A percentile compares a stretch with the other conserved stretches of the same genome.
These are phyloP conservation scores for human DNA, from an alignment of 2,113 vertebrate species.

Conservation along the genomic window DNA sequence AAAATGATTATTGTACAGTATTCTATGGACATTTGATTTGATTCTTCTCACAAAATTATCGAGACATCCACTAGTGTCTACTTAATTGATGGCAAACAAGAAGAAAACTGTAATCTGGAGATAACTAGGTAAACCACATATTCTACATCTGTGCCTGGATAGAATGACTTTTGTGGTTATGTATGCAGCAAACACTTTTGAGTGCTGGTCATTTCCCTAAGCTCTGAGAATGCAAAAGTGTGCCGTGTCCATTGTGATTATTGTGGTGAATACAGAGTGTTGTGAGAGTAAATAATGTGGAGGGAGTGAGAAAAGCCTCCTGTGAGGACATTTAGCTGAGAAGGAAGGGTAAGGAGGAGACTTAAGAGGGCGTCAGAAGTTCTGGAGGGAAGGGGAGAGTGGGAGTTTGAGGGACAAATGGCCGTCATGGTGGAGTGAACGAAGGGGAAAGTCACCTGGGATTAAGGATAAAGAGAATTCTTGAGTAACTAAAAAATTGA, in stretches of 20 bases:
- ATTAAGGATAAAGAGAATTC: background rate
- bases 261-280: background rate
- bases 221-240: background rate
- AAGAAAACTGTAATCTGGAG: background rate
- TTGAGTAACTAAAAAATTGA: background rate
- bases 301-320: background rate
- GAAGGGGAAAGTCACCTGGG: background rate
- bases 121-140: background rate
- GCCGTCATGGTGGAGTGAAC: background rate
- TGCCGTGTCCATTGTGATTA: background rate
- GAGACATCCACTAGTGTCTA: background rate
- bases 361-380: background rate
- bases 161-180: background rate
- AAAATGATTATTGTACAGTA: background rate
- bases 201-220: background rate
- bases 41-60: background rate
- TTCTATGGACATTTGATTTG: background rate
- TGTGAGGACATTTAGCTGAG: background rate
- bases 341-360: background rate
- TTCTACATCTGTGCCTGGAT: background rate
- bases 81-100: background rate
- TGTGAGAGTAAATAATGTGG: background rate
- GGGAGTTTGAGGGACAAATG: background rate
- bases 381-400: background rate
- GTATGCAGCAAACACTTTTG: background rate